These are phyloP conservation scores for Clamator glandarius DNA, from an alignment of 2,797 vertebrate species.

Conservation along the genomic window DNA sequence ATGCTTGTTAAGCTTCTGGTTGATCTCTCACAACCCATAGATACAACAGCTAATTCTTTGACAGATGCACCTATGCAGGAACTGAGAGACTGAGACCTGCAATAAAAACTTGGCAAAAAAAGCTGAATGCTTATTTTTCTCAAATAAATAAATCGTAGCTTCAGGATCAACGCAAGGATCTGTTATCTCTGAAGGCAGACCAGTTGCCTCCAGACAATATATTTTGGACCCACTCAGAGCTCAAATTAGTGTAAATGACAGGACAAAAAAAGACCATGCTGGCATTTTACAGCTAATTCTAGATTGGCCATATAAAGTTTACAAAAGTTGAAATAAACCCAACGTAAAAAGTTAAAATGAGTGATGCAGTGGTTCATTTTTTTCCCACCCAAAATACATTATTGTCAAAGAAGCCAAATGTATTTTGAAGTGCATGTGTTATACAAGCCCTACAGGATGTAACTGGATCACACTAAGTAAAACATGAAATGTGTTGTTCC, in stretches of 20 bases:
- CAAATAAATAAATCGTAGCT: not conserved
- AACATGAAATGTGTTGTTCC: not conserved
- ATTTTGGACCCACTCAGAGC: not conserved
- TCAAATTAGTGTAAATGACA: not conserved
- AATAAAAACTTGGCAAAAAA: not conserved
- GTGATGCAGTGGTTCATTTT: not conserved
- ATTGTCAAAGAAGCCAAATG: constrained; percentile 4
- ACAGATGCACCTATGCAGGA: not conserved
- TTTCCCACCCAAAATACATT: not conserved
- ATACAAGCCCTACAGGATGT: not conserved
- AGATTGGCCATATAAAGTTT: not conserved
- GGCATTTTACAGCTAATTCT: constrained; percentile 11
- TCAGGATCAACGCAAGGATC: not conserved
- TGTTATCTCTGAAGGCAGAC: not conserved
- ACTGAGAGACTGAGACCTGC: not conserved
- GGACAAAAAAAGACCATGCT: not conserved
- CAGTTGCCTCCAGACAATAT: not conserved
- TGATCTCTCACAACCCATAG: not conserved
- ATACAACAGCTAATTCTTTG: not conserved
- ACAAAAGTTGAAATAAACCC: not conserved
- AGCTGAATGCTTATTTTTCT: not conserved
- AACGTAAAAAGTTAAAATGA: not conserved
- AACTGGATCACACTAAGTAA: not conserved
- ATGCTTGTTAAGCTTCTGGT: not conserved
- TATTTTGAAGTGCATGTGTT: not conserved